Evolutionary conservation across 2,113 vertebrate genomes (phyloP), one percentile per base, ranked within the genome.

Genomic region (Motacilla tschutschensis): DNA sequence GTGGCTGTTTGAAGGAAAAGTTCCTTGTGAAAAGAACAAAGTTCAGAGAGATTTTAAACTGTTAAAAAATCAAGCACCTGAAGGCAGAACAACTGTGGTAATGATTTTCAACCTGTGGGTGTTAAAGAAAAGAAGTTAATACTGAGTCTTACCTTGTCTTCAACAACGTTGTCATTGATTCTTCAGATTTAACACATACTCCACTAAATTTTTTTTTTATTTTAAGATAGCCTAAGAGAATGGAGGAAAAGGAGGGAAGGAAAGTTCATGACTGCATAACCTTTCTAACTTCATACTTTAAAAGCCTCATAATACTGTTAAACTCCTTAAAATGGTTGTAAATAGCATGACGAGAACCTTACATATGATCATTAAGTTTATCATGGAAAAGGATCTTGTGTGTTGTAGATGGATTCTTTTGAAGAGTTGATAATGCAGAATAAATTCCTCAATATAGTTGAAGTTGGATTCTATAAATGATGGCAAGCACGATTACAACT

Each of bases 101-200:
- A 79, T 57, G 43, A 79, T 83, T 64, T 93, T 81, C 58, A 76
- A 16, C 71, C 41, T 79, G 66, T 90, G 86, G 87, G 66, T 90
- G 77, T 87, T 83, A 20, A 79, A 79, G 59, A 79, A 84, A n/a
- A 59, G 50, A 74, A 88, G 48, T 85, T 59, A 87, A 83, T 87
- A 70, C 40, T 60, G 76, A 77, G 25, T 54, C 31, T 86, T 86
- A 48, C 36, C n/a, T 85, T 6, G 2, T 41, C 40, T 90, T 92
- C 14, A 82, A 40, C 13, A 59, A 18, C 22, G 14, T 79, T 91
- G 51, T 79, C n/a, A 72, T 53, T 77, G 31, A 63, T 73, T 74
- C 51, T 90, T 46, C 40, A 54, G 35, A 57, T 88, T 69, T 83
- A 88, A 60, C 51, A 70, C 10, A 41, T 36, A 67, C 65, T 74